Evolutionary conservation across 2,113 vertebrate genomes (phyloP).

Genomic region (Calonectris borealis): DNA sequence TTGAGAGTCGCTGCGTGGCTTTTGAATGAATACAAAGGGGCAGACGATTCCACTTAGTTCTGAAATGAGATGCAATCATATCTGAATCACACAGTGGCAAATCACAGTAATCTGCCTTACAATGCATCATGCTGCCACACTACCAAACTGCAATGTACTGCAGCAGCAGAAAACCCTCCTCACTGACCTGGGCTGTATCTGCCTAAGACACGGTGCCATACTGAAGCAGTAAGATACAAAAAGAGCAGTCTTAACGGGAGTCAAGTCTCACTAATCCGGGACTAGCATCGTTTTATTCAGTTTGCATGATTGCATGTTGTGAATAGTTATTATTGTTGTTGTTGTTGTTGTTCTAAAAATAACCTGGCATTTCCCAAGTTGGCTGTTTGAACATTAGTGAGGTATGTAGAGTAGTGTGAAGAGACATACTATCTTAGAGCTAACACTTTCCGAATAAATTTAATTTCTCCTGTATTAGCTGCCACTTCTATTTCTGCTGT

Average conservation of each 20-base stretch:
- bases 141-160: conserved; percentile 29
- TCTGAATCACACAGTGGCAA: conserved; percentile 67
- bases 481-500: not conserved
- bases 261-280: conserved; percentile 56
- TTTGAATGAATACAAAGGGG: conserved; percentile 68
- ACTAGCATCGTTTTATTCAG: conserved; percentile 52
- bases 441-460: conserved; percentile 41
- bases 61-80: conserved; percentile 74
- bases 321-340: conserved; percentile 5
- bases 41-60: conserved; percentile 67
- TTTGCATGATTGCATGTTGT: conserved; percentile 63
- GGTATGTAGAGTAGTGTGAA: conserved; percentile 9
- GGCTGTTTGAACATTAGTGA: conserved; percentile 53
- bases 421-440: conserved; percentile 45
- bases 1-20: conserved; percentile 40
- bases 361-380: conserved; percentile 63
- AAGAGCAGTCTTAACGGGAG: conserved; percentile 50
- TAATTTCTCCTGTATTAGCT: not conserved
- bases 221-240: not conserved
- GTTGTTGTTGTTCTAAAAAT: conserved; percentile 68
- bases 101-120: conserved; percentile 68
- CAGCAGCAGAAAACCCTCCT: conserved; percentile 43
- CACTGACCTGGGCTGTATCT: conserved; percentile 10
- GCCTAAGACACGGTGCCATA: not conserved
- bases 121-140: conserved; percentile 29